Evolutionary conservation across 2,797 vertebrate genomes (phyloP).

Genomic region (Diplodus sargus): DNA sequence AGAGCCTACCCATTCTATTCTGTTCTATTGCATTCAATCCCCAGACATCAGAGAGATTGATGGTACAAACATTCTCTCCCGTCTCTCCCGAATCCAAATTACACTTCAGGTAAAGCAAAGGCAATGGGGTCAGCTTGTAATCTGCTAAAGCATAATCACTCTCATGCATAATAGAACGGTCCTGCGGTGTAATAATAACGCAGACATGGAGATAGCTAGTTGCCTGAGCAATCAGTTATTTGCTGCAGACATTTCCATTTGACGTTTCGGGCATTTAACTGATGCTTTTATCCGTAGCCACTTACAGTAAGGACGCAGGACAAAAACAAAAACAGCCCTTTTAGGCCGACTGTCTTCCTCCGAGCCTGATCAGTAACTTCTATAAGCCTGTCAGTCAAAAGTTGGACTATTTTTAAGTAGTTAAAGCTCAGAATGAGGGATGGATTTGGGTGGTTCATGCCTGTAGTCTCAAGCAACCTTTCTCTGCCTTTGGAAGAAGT

Average conservation of each 20-base stretch:
- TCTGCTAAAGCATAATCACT: slow-evolving; percentile 77
- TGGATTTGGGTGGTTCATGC: not conserved
- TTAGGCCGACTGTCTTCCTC: not conserved
- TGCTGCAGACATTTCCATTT: slow-evolving; percentile 62
- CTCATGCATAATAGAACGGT: slow-evolving; percentile 79
- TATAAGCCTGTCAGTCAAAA: not conserved
- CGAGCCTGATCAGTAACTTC: slow-evolving; percentile 4
- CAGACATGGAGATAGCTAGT: slow-evolving; percentile 67
- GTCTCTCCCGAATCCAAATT: slow-evolving; percentile 73
- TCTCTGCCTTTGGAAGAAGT: not conserved
- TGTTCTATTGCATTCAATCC: slow-evolving; percentile 64
- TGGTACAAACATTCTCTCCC: slow-evolving; percentile 62
- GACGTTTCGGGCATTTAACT: slow-evolving; percentile 44
- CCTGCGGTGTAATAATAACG: slow-evolving; percentile 60
- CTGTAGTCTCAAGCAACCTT: not conserved
- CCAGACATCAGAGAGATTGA: slow-evolving; percentile 72
- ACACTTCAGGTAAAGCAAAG: slow-evolving; percentile 80
- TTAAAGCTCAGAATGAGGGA: not conserved
- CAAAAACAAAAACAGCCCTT: not conserved
- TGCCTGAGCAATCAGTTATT: slow-evolving; percentile 64
- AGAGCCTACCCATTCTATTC: slow-evolving; percentile 62
- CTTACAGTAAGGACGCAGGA: slow-evolving; percentile 36
- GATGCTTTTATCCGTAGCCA: slow-evolving; percentile 43
- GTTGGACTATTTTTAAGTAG: not conserved
- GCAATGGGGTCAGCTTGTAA: slow-evolving; percentile 82